phyloP scores from a whole-genome alignment of 2,888 invertebrate species.

The Mechanitis mazaeus region DNA sequence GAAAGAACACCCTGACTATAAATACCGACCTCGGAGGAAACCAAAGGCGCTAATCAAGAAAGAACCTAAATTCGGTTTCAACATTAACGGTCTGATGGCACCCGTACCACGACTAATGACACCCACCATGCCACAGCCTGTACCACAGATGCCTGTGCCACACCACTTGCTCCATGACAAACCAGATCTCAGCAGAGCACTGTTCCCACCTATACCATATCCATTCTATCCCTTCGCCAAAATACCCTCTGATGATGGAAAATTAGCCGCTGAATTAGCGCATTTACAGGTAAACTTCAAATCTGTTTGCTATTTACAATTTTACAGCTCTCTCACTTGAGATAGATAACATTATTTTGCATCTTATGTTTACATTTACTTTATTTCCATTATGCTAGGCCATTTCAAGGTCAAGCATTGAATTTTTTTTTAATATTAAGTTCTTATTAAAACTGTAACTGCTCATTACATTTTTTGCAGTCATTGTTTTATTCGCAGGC shows the following conservation, averaged over 20 bases:
- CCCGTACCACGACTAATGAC: constrained; percentile 72
- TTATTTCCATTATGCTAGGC: no score
- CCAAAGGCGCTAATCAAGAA: constrained; percentile 90
- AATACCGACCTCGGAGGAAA: constrained; percentile 91
- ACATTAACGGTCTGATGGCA: constrained; percentile 79
- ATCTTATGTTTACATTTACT: no score
- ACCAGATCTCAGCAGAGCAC: constrained; percentile 79
- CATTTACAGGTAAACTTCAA: constrained; percentile 70
- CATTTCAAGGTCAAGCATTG: no score
- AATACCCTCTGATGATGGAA: constrained; percentile 70
- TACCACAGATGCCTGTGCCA: constrained; percentile 63
- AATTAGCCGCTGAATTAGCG: constrained; percentile 83
- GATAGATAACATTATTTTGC: no score
- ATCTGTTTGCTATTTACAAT: background rate
- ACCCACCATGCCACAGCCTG: constrained; percentile 63
- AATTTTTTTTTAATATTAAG: background rate
- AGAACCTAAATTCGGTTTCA: constrained; percentile 84
- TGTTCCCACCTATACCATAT: constrained; percentile 84
- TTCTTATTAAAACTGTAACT: background rate
- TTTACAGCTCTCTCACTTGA: no score
- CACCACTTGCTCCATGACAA: constrained; percentile 76
- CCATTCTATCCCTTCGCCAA: constrained; percentile 82
- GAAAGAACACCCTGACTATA: constrained; percentile 96
- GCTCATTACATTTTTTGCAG: constrained; percentile 6
- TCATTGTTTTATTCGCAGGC: constrained; percentile 44